Base-by-base conservation (phyloP, 2,888 invertebrate species). In the Diadegma fenestrale region DNA sequence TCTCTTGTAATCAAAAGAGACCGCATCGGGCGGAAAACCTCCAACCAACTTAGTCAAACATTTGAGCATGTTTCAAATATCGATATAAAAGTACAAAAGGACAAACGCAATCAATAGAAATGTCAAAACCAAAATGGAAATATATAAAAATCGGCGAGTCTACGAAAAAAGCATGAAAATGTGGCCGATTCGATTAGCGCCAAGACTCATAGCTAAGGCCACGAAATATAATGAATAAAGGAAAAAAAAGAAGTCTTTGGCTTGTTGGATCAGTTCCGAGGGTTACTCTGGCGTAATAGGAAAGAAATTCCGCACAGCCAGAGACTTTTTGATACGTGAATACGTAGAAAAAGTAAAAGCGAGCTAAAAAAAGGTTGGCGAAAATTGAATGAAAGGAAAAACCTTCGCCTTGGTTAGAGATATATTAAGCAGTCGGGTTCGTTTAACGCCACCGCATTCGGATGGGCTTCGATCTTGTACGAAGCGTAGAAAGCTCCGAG, bases 351-450 rank as follows among this genome's bases (percentile, higher is more conserved):
- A 41, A n/a, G 37, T 22, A 45, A 68, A 68, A 45, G 45, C 43
- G 26, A 22, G 45, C 45, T 14, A n/a, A 14, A 68, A 71, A n/a
- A 30, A 71, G 19, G 19, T 71, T 51, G n/a, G 14, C 7, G 71
- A 33, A 71, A 71, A 71, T 71, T 71, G 33, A 48, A 71, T 51
- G 51, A 51, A 51, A 71, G 51, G 14, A 51, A 68, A 68, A 68
- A 68, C 43, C 26, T 8, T 68, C 17, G 26, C 45, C 45, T 68
- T 68, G 68, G 68, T 45, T 45, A 45, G 68, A 45, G 43, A 68
- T 68, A 30, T 68, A 45, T 45, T 68, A 68, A 68, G 45, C 68
- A 66, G 41, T 37, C 37, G 19, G 22, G 45, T 43, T 43, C 43
- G 68, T 68, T 68, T 45, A 68, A 17, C 17, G 43, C 68, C 10